phyloP scores from a whole-genome alignment of 2,888 invertebrate species.

The Troides aeacus region DNA sequence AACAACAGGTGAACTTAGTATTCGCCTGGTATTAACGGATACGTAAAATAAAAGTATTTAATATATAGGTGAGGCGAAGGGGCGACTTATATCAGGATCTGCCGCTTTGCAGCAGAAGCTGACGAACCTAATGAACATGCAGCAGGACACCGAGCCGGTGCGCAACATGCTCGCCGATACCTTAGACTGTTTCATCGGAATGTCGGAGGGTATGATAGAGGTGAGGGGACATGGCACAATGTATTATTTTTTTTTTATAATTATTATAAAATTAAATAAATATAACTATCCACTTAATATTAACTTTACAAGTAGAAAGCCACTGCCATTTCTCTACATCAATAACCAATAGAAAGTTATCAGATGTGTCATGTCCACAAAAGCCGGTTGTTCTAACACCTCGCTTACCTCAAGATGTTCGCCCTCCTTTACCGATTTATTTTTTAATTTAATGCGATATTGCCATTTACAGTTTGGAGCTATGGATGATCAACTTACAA shows the following conservation, averaged over 20 bases:
- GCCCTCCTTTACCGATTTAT: neutral
- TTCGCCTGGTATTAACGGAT: too few species aligned
- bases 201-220: constrained; percentile 82
- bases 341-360: too few species aligned
- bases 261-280: neutral
- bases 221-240: constrained; percentile 36
- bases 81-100: constrained; percentile 61
- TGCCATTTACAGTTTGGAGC: constrained; percentile 59
- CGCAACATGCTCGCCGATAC: constrained; percentile 83
- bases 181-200: constrained; percentile 87
- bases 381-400: too few species aligned
- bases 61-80: constrained; percentile 69
- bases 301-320: too few species aligned
- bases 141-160: constrained; percentile 77
- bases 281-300: too few species aligned
- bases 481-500: constrained; percentile 72
- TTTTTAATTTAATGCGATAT: neutral
- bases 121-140: constrained; percentile 82
- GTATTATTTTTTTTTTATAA: neutral
- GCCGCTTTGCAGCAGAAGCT: constrained; percentile 65
- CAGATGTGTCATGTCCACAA: too few species aligned
- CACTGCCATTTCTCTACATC: too few species aligned
- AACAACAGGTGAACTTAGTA: too few species aligned
- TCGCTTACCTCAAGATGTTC: neutral
- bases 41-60: neutral